phyloP scores from a whole-genome alignment of 1,140 invertebrate species.

The Temnothorax longispinosus region DNA sequence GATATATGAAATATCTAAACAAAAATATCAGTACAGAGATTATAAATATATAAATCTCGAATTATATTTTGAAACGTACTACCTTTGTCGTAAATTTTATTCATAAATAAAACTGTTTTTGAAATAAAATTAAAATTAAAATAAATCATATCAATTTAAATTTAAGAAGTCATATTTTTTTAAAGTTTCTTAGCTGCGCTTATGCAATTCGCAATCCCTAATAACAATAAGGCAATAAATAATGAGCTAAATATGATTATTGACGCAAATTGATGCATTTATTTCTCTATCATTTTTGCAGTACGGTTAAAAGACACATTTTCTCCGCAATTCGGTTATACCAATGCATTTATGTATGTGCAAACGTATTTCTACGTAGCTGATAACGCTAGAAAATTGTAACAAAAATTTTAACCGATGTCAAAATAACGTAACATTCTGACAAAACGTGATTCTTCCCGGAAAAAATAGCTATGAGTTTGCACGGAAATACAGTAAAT shows the following conservation, averaged over 20 bases:
- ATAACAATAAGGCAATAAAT: constrained; percentile 15
- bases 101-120: not conserved
- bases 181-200: not conserved
- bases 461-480: constrained; percentile 13
- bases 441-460: not conserved
- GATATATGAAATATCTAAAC: not conserved
- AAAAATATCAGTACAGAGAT: too few species aligned
- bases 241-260: constrained; percentile 63
- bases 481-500: constrained; percentile 18
- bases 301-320: not conserved
- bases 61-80: too few species aligned
- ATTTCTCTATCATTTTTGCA: not conserved
- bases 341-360: not conserved
- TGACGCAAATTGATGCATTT: constrained; percentile 49
- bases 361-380: not conserved
- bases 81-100: too few species aligned
- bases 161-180: not conserved
- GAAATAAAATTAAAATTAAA: not conserved
- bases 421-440: not conserved
- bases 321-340: not conserved
- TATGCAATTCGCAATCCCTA: not conserved
- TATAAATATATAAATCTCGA: too few species aligned
- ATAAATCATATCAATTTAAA: not conserved
- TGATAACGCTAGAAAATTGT: not conserved
- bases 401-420: not conserved